Conservation (phyloP, 1,140 invertebrate species). For the Littorina saxatilis region DNA sequence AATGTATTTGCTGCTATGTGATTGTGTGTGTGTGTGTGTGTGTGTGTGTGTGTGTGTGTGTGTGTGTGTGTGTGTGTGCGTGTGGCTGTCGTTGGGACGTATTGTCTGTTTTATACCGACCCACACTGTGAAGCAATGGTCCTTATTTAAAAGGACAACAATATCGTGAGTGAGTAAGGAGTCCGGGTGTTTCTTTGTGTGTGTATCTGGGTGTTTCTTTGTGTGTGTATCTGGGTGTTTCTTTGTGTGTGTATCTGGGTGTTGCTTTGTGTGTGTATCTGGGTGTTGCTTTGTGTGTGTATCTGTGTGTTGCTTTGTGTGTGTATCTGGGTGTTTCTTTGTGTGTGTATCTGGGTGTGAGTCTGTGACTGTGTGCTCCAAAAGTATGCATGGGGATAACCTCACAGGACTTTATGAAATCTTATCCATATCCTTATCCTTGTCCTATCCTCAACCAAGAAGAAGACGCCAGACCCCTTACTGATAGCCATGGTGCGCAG, state of each 20-base stretch:
- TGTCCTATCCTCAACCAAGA: too few relatives aligned
- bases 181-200: too few relatives aligned
- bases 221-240: not conserved
- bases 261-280: not conserved
- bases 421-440: not conserved
- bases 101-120: too few relatives aligned
- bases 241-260: not conserved
- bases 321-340: not conserved
- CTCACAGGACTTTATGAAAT: too few relatives aligned
- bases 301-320: not conserved
- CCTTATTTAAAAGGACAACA: not conserved
- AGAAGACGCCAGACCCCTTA: too few relatives aligned
- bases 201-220: not conserved
- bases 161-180: not conserved
- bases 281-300: not conserved
- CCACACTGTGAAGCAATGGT: too few relatives aligned
- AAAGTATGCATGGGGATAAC: too few relatives aligned
- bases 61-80: slow-evolving; percentile 21
- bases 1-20: not conserved
- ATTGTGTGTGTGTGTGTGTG: too few relatives aligned
- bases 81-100: too few relatives aligned
- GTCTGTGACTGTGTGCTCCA: not conserved
- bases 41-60: not conserved
- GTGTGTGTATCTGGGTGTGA: not conserved
- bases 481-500: too few relatives aligned